Conservation (phyloP, 2,797 vertebrate species). For the Yasuhikotakia modesta region DNA sequence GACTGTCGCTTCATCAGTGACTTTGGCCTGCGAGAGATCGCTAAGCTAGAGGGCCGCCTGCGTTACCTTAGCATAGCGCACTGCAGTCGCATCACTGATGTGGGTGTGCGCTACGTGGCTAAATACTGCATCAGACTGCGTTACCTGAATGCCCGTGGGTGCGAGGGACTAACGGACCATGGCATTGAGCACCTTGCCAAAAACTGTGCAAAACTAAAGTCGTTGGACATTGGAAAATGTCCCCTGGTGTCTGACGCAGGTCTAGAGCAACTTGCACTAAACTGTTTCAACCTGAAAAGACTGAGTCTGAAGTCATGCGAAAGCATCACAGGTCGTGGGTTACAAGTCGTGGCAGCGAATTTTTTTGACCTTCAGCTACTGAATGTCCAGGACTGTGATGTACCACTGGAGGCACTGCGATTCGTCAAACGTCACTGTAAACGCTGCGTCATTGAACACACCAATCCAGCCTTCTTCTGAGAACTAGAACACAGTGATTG, state of each 20-base stretch:
- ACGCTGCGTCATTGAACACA: constrained; percentile 88
- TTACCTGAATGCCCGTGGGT: constrained; percentile 88
- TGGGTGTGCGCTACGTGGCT: constrained; percentile 85
- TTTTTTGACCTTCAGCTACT: constrained; percentile 89
- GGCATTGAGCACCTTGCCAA: constrained; percentile 88
- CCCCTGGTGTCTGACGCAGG: constrained; percentile 86
- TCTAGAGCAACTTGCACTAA: constrained; percentile 85
- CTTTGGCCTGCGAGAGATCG: constrained; percentile 87
- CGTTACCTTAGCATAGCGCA: constrained; percentile 88
- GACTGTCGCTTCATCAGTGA: constrained; percentile 88
- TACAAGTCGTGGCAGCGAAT: constrained; percentile 88
- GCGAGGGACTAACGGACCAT: constrained; percentile 89
- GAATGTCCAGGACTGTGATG: constrained; percentile 88
- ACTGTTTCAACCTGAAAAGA: constrained; percentile 88
- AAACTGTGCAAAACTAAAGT: constrained; percentile 88
- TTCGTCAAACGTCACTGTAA: constrained; percentile 90
- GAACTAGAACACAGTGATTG: constrained; percentile 13
- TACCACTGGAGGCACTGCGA: constrained; percentile 84
- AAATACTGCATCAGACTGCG: constrained; percentile 88
- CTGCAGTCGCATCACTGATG: constrained; percentile 85
- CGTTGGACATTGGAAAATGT: constrained; percentile 88
- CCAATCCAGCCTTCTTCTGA: constrained; percentile 90
- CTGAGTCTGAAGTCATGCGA: constrained; percentile 88
- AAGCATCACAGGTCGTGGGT: constrained; percentile 85
- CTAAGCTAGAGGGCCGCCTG: constrained; percentile 84